Percentiles rank a stretch among this genome's conserved stretches.
Evolutionary conservation across 1,140 invertebrate species (phyloP).

Genomic region (Spodoptera frugiperda): DNA sequence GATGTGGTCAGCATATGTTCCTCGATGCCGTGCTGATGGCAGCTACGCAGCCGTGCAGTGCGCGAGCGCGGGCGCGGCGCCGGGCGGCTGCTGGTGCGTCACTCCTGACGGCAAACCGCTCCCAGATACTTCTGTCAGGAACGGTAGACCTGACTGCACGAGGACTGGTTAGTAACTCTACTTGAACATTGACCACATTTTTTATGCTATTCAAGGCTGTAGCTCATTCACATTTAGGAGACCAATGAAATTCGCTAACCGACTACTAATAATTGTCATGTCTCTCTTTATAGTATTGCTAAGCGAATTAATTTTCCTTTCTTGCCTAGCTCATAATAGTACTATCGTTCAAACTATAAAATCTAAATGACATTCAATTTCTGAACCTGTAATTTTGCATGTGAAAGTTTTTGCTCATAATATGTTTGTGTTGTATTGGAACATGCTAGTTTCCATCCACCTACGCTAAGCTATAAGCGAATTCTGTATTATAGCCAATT

Average conservation of each 20-base stretch:
- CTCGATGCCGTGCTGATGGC: slow-evolving; percentile 92
- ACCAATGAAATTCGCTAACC: neutral
- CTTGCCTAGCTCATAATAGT: neutral
- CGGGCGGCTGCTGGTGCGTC: slow-evolving; percentile 92
- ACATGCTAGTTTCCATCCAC: neutral
- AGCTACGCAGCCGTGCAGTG: slow-evolving; percentile 95
- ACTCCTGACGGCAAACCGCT: slow-evolving; percentile 92
- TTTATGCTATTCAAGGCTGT: neutral
- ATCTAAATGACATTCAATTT: neutral
- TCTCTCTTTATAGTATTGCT: neutral
- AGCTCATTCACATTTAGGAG: too few species aligned
- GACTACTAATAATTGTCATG: neutral
- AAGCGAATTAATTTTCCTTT: slow-evolving; percentile 15
- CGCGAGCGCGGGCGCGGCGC: slow-evolving; percentile 89
- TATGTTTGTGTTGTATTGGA: neutral
- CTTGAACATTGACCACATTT: neutral
- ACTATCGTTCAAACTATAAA: neutral
- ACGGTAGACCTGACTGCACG: slow-evolving; percentile 90
- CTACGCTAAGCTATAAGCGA: slow-evolving; percentile 34
- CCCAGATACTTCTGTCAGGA: slow-evolving; percentile 90
- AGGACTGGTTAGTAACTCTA: slow-evolving; percentile 71
- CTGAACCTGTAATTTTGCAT: neutral
- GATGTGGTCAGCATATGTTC: slow-evolving; percentile 84
- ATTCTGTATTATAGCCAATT: slow-evolving; percentile 14
- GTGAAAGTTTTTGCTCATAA: neutral